Evolutionary conservation across 2,888 invertebrate species (phyloP).

Genomic region (Desoria tigrina): DNA sequence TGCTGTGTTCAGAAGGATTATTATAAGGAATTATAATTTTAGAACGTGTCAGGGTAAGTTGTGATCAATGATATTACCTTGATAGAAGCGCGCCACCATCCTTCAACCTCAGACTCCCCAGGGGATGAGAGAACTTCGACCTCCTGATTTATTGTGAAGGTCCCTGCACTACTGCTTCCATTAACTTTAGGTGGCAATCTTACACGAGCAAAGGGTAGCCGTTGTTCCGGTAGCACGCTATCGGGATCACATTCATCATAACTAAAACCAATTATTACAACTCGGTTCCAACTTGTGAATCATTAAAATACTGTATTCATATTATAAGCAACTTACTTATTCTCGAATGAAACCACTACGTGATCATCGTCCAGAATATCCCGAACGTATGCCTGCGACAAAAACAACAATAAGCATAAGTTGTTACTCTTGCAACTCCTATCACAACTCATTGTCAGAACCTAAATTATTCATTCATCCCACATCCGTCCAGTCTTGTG

Average conservation of each 20-base stretch:
- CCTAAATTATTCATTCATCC: too few species aligned
- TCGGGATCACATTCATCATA: constrained; percentile 33
- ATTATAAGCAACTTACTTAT: constrained; percentile 72
- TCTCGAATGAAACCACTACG: constrained; percentile 91
- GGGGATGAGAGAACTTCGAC: constrained; percentile 90
- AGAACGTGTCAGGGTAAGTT: not conserved
- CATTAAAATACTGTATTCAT: not conserved
- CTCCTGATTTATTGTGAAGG: constrained; percentile 84
- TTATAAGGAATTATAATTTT: not conserved
- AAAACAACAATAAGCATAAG: constrained; percentile 15
- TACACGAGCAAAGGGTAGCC: constrained; percentile 86
- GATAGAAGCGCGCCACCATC: constrained; percentile 94
- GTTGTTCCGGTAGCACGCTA: constrained; percentile 92
- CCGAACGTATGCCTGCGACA: constrained; percentile 83
- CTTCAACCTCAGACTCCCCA: constrained; percentile 83
- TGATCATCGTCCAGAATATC: constrained; percentile 88
- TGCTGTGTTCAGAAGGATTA: too few species aligned
- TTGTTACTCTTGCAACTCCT: too few species aligned
- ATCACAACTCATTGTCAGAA: too few species aligned
- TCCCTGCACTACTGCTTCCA: constrained; percentile 61
- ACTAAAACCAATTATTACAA: constrained; percentile 17
- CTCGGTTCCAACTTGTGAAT: not conserved
- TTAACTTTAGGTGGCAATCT: constrained; percentile 79
- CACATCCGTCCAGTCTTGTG: too few species aligned
- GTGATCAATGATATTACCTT: constrained; percentile 68